Evolutionary conservation across 35 echinoderm and acorn worm species (phyloP), one percentile per base, ranked within the genome.

Genomic region (Anneissia japonica): DNA sequence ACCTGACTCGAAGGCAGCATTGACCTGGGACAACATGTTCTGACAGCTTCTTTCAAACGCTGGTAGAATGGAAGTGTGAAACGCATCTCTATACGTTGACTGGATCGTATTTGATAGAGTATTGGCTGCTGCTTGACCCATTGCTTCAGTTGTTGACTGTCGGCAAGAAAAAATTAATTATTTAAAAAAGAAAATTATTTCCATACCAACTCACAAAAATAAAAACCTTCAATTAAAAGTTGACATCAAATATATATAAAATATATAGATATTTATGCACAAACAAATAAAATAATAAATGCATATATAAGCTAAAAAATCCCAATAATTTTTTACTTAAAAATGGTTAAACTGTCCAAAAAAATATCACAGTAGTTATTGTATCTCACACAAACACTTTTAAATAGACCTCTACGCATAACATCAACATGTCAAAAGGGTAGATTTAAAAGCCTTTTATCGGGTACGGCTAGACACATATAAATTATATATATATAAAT

Each of bases 41-140:
- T 93, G 86, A 80, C 96, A 99, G 26, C 92, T 89, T 9, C 80
- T 84, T 46, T 99, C 96, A 79, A 99, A 99, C 77, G 96, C 96
- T 56, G 96, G 96, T 12, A 99, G 84, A 46, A 99, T 92, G 31
- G 86, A 89, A 19, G 74, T 94, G 37, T 89, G 89, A 87, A 99
- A 99, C 37, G 90, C 87, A 35, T 99, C 96, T 73, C 86, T 73
- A 36, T 91, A 99, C 5, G 92, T 89, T 19, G 86, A 87, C 56
- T 89, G 89, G 29, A 99, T 87, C 0, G 86, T 91, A 51, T 32
- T 72, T 46, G 46, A 73, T 17, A 99, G 64, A 30, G 87, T 77
- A 39, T 89, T 84, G 0, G 96, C 89, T 39, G 96, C 87, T 16
- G 89, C 84, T 46, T 99, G 96, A 28, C 85, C 96, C 34, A 99